Conservation (phyloP, 2,888 invertebrate genomes). For the Noctua pronuba region DNA sequence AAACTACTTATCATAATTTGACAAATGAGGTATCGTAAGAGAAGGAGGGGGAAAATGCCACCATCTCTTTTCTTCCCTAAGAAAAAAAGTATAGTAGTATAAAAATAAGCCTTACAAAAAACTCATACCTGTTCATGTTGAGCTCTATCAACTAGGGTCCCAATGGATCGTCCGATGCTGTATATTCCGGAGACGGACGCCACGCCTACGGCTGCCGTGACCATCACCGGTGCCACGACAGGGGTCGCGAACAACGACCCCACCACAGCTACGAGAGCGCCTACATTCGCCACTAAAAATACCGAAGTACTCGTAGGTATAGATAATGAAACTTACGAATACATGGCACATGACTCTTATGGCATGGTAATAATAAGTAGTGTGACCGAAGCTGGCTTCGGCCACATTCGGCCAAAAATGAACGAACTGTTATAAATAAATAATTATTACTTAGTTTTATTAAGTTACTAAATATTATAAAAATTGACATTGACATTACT, state of each 20-base stretch:
- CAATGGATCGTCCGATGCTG: slow-evolving; percentile 77
- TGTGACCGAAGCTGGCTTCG: neutral
- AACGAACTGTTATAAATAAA: neutral
- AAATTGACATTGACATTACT: neutral
- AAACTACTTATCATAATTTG: neutral
- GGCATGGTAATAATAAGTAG: neutral
- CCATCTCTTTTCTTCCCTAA: neutral
- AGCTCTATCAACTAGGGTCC: slow-evolving; percentile 77
- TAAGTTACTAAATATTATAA: neutral
- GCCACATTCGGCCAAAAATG: neutral
- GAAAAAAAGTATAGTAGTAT: neutral
- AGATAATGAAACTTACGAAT: neutral
- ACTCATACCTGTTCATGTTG: slow-evolving; percentile 79
- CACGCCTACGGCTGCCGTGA: slow-evolving; percentile 57
- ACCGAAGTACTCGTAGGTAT: neutral
- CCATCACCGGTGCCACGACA: slow-evolving; percentile 56
- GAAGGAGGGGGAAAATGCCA: too few species aligned
- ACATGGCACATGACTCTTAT: neutral
- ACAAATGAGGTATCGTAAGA: neutral
- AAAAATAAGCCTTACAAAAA: neutral
- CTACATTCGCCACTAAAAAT: slow-evolving; percentile 61
- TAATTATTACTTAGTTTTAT: neutral
- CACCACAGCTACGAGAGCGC: slow-evolving; percentile 61
- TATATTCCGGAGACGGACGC: slow-evolving; percentile 78
- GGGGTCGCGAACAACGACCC: slow-evolving; percentile 61